phyloP scores from a whole-genome alignment of 2,797 vertebrate genomes.

The Phataginus tricuspis region DNA sequence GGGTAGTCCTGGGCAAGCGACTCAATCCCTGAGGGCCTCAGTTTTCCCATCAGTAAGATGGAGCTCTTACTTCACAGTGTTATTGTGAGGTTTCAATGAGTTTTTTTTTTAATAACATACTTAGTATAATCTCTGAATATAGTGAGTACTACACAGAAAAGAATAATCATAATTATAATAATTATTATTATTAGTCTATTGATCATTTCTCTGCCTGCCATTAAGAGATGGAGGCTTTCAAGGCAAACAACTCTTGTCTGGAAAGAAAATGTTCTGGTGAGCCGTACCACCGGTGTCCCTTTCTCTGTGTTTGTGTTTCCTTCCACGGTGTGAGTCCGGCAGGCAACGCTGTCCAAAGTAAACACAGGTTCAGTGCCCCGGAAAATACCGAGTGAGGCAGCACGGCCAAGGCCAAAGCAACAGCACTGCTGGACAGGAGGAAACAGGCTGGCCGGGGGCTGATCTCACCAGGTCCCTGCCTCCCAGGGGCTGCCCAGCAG shows the following conservation, averaged over 20 bases:
- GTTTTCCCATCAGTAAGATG: neutral
- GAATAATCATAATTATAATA: neutral
- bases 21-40: neutral
- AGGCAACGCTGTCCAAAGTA: constrained; percentile 59
- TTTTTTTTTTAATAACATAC: neutral
- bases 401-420: constrained; percentile 38
- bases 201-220: constrained; percentile 67
- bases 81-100: neutral
- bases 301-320: constrained; percentile 67
- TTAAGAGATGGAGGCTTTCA: constrained; percentile 70
- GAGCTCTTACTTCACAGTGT: neutral
- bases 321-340: constrained; percentile 48
- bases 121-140: neutral
- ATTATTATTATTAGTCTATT: neutral
- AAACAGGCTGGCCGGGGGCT: constrained; percentile 60
- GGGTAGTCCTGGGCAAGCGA: neutral
- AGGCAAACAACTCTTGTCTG: constrained; percentile 78
- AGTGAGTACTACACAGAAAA: neutral
- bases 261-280: constrained; percentile 78
- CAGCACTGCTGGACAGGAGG: constrained; percentile 26
- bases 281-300: constrained; percentile 31
- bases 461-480: neutral
- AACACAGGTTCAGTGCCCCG: constrained; percentile 63
- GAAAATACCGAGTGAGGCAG: constrained; percentile 73
- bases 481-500: neutral